Base-by-base conservation (phyloP, 1,140 invertebrate species). In the Drosophila eugracilis region DNA sequence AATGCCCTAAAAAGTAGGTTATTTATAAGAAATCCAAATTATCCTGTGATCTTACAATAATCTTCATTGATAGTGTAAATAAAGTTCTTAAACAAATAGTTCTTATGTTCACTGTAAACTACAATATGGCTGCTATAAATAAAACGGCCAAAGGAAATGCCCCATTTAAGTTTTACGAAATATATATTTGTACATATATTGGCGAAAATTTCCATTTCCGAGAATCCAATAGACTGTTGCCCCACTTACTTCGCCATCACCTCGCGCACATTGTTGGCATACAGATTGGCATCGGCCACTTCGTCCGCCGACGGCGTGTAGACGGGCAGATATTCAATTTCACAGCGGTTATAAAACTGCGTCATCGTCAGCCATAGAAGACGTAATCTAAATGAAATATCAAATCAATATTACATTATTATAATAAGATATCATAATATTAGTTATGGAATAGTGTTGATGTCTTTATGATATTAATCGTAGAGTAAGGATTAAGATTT, bases 281-380 rank as follows among this genome's bases (percentile, higher is more conserved):
- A 99, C 10, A 99, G 92, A 91, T 96, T 97, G 0, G 97, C 96
- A 93, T 99, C 95, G 60, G 93, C 92, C 90, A 95, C 96, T 91
- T 99, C 98, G 58, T 95, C 96, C 72, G 97, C 95, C 75, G 93
- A 97, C 1, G 98, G 98, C 12, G 93, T 94, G 92, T 99, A 98
- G 1, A 99, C 97, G 0, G 98, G 98, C 10, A 99, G 93, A 92
- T 97, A 99, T 93, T 99, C 97, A 48, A 99, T 96, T 93, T 99
- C 97, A 85, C 97, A 96, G 47, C 94, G 95, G 72, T 96, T 98
- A 81, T 97, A 95, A 66, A 98, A 95, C 92, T 98, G 97, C 5
- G 97, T 97, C 70, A 99, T 92, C 0, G 97, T 98, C 58, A 98
- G 92, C 97, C 97, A 99, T 5, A 99, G 91, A 24, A 97, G 50